phyloP scores from a whole-genome alignment of 2,797 vertebrate genomes.

The Peromyscus aztecus region DNA sequence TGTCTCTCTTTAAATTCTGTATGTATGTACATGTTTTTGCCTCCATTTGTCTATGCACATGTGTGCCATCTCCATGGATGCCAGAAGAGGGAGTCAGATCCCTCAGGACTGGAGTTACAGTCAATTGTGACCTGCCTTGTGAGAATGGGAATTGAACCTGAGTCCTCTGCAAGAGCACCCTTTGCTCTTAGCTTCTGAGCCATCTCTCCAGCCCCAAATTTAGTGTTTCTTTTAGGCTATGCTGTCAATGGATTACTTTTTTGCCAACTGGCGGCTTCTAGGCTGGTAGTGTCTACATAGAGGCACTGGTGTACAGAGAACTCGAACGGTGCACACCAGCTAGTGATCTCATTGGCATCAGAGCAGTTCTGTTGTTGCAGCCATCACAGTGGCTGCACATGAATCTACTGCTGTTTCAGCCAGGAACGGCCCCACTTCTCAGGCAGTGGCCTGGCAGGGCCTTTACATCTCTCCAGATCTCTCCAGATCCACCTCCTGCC shows the following conservation, averaged over 20 bases:
- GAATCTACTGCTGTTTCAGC: too few relatives aligned
- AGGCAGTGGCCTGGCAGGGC: neutral
- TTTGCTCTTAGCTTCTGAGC: neutral
- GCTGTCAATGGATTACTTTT: neutral
- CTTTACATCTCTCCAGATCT: neutral
- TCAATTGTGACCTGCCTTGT: neutral
- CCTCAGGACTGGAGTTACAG: neutral
- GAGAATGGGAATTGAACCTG: neutral
- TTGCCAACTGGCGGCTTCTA: neutral
- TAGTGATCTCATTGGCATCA: neutral
- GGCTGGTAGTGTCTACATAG: neutral
- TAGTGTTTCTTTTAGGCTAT: neutral
- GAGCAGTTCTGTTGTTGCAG: neutral
- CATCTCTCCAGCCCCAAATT: neutral
- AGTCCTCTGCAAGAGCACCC: neutral
- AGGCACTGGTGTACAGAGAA: neutral
- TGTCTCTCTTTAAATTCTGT: neutral
- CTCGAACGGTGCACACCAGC: rapidly evolving
- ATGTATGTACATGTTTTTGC: too few relatives aligned
- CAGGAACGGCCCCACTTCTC: neutral
- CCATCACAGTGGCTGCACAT: too few relatives aligned
- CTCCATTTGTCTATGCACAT: neutral
- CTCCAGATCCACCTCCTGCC: neutral
- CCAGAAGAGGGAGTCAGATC: neutral
- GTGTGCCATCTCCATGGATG: neutral